Base-by-base conservation (phyloP, 2,113 vertebrate species). In the Pleuronectes platessa region DNA sequence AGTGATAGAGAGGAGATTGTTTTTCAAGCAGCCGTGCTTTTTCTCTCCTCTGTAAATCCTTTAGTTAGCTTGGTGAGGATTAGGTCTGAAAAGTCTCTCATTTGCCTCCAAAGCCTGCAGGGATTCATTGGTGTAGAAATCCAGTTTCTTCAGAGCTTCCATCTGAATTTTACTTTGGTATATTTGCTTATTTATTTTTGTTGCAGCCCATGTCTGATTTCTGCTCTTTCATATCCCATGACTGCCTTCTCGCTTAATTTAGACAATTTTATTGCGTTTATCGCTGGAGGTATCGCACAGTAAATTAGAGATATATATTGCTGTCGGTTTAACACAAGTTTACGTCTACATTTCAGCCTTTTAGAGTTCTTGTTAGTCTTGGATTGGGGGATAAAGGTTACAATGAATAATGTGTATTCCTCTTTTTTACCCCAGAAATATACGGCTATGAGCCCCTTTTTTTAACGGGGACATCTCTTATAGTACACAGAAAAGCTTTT, bases 1-100 rank as follows among this genome's bases (percentile, higher is more conserved):
- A 53, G 58, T n/a, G 61, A 64, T 15, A 42, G 31, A 66, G 68
- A 80, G 55, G n/a, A 69, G 56, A 55, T 42, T 86, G 24, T 65
- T 86, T 86, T 85, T 76, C 61, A 66, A n/a, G 59, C 62, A 84
- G 71, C 21, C 54, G 15, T 77, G 78, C 54, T 65, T 74, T 82
- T 79, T 51, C 71, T 72, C 65, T 68, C 35, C 20, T 80, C 2
- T 1, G 67, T 87, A 86, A 86, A 85, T 86, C 76, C 73, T 82
- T 84, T 83, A 79, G 79, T 89, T 91, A 74, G 70, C 82, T 75
- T 37, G 75, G 69, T 71, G 54, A 86, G 85, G 89, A 89, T 92
- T 83, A 89, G 75, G 71, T 66, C 64, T 81, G 74, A 78, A 88
- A 88, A 85, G 69, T 81, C 87, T 83, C 80, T 89, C 73, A 84